These are phyloP conservation scores for Drosophila nigritarsus DNA, from an alignment of 2,888 invertebrate genomes.

Conservation along the genomic window DNA sequence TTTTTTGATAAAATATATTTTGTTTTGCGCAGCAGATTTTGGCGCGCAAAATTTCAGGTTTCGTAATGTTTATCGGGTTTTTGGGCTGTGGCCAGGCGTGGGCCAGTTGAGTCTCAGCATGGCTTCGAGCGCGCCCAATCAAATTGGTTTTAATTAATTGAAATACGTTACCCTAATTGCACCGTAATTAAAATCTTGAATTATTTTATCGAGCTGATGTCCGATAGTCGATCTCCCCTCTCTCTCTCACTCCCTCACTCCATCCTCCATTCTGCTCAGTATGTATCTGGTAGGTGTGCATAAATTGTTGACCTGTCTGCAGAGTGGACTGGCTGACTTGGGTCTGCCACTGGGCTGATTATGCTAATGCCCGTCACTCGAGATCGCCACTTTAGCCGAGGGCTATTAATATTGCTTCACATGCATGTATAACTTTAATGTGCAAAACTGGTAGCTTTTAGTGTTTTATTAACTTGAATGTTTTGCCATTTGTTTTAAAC, in stretches of 20 bases:
- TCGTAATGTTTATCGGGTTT: slow-evolving; percentile 54
- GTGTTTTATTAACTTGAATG: slow-evolving; percentile 21
- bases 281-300: slow-evolving; percentile 13
- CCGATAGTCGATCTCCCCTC: background rate
- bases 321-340: slow-evolving; percentile 6
- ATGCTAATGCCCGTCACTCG: slow-evolving; percentile 53
- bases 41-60: slow-evolving; percentile 59
- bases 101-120: slow-evolving; percentile 22
- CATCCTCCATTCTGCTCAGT: background rate
- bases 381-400: slow-evolving; percentile 12
- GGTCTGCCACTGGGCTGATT: slow-evolving; percentile 31
- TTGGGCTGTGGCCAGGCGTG: slow-evolving; percentile 41
- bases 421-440: slow-evolving; percentile 7
- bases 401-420: slow-evolving; percentile 34
- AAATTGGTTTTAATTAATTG: slow-evolving; percentile 76
- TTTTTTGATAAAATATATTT: slow-evolving; percentile 47
- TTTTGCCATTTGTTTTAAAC: slow-evolving; percentile 22
- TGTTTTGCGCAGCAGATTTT: slow-evolving; percentile 41
- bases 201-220: slow-evolving; percentile 51
- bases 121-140: slow-evolving; percentile 46
- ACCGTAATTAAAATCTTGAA: slow-evolving; percentile 77
- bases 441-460: slow-evolving; percentile 39
- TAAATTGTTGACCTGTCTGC: slow-evolving; percentile 26
- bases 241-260: background rate
- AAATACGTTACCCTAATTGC: slow-evolving; percentile 80